phyloP scores from a whole-genome alignment of 2,888 invertebrate species.

The Andricus quercusramuli region DNA sequence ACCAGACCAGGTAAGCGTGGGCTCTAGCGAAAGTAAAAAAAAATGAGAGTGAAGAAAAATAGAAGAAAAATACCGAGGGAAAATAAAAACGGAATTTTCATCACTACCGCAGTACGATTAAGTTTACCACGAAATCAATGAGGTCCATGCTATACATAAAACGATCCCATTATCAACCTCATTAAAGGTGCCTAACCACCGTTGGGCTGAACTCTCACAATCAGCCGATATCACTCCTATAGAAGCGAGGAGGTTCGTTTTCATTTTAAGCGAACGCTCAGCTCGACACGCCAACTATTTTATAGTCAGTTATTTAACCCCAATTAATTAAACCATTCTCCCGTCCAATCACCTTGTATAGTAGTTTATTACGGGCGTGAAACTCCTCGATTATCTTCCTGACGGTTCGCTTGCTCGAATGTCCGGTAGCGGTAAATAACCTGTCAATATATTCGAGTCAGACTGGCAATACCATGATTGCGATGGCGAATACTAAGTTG shows the following conservation, averaged over 20 bases:
- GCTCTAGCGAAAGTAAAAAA: neutral
- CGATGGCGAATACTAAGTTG: conserved; percentile 20
- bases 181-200: conserved; percentile 65
- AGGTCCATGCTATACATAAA: conserved; percentile 55
- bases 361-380: conserved; percentile 53
- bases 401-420: conserved; percentile 36
- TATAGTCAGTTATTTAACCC: conserved; percentile 63
- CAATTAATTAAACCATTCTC: conserved; percentile 62
- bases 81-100: conserved; percentile 53
- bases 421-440: conserved; percentile 26
- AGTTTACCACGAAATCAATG: conserved; percentile 65
- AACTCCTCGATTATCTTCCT: conserved; percentile 46
- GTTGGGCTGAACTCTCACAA: conserved; percentile 42
- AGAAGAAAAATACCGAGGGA: conserved; percentile 41
- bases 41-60: conserved; percentile 8
- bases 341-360: conserved; percentile 10
- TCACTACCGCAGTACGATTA: conserved; percentile 55
- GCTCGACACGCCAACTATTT: conserved; percentile 64
- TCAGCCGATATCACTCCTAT: conserved; percentile 49
- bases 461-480: neutral
- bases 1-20: too few relatives aligned
- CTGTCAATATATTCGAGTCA: conserved; percentile 31
- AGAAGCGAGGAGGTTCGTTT: conserved; percentile 46
- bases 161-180: conserved; percentile 69
- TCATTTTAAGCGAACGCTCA: conserved; percentile 38